Percentiles rank a stretch among this genome's conserved stretches.
These are phyloP conservation scores for Syngnathus rostellatus DNA, from an alignment of 2,797 vertebrate genomes.

Conservation along the genomic window DNA sequence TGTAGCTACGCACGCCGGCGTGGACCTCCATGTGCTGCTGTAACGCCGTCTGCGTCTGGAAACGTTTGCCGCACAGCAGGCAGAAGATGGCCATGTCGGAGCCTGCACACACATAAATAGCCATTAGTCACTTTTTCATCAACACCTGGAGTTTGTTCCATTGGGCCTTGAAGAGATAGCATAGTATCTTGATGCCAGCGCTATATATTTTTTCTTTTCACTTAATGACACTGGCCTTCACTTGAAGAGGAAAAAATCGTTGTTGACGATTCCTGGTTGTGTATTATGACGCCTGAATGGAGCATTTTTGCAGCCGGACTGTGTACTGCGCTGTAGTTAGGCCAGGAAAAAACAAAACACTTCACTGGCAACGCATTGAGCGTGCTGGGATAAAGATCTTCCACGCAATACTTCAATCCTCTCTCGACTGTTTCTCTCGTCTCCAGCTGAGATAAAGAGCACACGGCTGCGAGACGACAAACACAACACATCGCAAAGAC, in stretches of 20 bases:
- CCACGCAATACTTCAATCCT: conserved; percentile 58
- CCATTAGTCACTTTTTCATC: too few species aligned
- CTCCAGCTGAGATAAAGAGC: conserved; percentile 57
- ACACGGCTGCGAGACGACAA: conserved; percentile 33
- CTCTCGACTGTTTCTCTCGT: conserved; percentile 53
- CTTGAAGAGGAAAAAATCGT: too few species aligned
- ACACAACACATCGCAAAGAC: conserved; percentile 33
- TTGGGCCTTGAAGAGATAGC: too few species aligned
- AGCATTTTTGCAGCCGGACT: conserved; percentile 7
- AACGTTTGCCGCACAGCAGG: conserved; percentile 89
- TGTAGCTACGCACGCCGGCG: conserved; percentile 89
- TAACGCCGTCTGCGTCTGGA: conserved; percentile 86
- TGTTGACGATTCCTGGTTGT: not conserved
- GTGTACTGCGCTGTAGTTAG: conserved; percentile 28
- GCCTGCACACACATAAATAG: conserved; percentile 52
- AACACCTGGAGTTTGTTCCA: too few species aligned
- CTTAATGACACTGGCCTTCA: too few species aligned
- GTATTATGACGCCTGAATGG: not conserved
- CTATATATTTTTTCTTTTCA: too few species aligned
- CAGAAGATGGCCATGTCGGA: conserved; percentile 94
- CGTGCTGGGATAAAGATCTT: conserved; percentile 58
- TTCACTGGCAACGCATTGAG: conserved; percentile 29
- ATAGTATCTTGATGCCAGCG: too few species aligned
- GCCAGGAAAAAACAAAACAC: conserved; percentile 35
- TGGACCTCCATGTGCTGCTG: conserved; percentile 98